A percentile compares a stretch with the other conserved stretches of the same genome.
These are phyloP conservation scores for Scalopus aquaticus DNA, from an alignment of 2,113 vertebrate genomes.

Conservation along the genomic window DNA sequence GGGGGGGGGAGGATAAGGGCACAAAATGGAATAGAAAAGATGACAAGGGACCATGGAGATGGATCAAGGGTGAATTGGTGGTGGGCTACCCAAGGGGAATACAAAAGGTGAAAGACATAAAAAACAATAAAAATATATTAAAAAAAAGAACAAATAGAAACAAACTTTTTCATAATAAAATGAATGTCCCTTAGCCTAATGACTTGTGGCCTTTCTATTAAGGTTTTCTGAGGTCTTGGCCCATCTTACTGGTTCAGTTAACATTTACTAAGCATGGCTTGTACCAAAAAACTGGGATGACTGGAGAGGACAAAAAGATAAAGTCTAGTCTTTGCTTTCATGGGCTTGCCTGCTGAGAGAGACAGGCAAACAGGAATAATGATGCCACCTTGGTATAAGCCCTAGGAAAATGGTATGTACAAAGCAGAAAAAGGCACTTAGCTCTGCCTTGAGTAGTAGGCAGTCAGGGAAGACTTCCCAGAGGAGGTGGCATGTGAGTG, in stretches of 20 bases:
- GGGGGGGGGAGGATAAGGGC: too few relatives aligned
- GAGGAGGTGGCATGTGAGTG: not conserved
- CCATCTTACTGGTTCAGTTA: not conserved
- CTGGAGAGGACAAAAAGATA: not conserved
- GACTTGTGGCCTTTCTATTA: not conserved
- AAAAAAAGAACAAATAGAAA: not conserved
- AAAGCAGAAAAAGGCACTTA: not conserved
- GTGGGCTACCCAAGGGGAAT: too few relatives aligned
- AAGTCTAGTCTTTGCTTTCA: not conserved
- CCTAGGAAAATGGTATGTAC: not conserved
- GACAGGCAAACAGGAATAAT: not conserved
- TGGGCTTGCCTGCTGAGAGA: not conserved
- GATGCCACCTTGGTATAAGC: not conserved
- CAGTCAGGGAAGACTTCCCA: not conserved
- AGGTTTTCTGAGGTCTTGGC: not conserved
- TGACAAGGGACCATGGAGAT: too few relatives aligned
- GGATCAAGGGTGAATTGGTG: too few relatives aligned
- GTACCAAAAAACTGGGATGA: not conserved
- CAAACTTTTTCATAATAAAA: not conserved
- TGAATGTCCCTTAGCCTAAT: not conserved
- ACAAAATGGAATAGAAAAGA: too few relatives aligned
- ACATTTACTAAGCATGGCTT: not conserved
- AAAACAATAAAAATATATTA: too few relatives aligned
- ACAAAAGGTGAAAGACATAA: too few relatives aligned
- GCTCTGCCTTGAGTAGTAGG: not conserved